Percentiles rank a stretch among this genome's conserved stretches.
These are phyloP conservation scores for Equus quagga DNA, from an alignment of 2,113 vertebrate genomes.

Conservation along the genomic window DNA sequence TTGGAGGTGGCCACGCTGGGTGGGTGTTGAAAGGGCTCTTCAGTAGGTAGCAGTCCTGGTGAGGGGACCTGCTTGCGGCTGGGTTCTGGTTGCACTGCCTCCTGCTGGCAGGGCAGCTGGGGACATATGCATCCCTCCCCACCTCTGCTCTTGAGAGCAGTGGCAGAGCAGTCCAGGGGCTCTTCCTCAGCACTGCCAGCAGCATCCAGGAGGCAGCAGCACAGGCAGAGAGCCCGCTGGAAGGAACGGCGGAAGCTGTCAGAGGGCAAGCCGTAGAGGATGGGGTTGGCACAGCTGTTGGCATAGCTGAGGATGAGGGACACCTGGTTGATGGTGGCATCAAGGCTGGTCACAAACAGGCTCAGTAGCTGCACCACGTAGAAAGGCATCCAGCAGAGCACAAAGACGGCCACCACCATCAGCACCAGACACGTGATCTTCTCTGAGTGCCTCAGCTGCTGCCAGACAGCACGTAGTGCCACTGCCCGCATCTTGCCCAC, in stretches of 20 bases:
- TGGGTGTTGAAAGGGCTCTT: background rate
- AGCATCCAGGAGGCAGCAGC: constrained; percentile 78
- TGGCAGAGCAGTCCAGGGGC: constrained; percentile 84
- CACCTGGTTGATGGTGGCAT: constrained; percentile 88
- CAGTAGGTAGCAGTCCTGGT: constrained; percentile 85
- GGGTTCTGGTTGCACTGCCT: constrained; percentile 79
- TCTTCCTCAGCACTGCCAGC: constrained; percentile 75
- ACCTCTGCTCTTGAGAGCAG: constrained; percentile 78
- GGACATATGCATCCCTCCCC: constrained; percentile 82
- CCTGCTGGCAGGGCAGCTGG: constrained; percentile 80
- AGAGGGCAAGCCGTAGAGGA: constrained; percentile 90
- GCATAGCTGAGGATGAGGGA: constrained; percentile 91
- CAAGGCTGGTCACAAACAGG: constrained; percentile 88
- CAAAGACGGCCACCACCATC: constrained; percentile 90
- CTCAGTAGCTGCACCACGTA: constrained; percentile 90
- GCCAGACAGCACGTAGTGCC: constrained; percentile 87
- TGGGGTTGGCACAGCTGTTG: constrained; percentile 92
- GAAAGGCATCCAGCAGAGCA: constrained; percentile 92
- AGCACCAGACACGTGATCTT: constrained; percentile 91
- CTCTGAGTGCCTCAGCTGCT: constrained; percentile 87
- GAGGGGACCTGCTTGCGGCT: constrained; percentile 75
- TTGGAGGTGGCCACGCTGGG: background rate
- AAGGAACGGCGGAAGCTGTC: constrained; percentile 92
- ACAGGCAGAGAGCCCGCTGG: constrained; percentile 85
- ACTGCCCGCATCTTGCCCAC: constrained; percentile 89